A percentile compares a stretch with the other conserved stretches of the same genome.
These are phyloP conservation scores for Sebastes itinus DNA, from an alignment of 2,797 vertebrate species.

Conservation along the genomic window DNA sequence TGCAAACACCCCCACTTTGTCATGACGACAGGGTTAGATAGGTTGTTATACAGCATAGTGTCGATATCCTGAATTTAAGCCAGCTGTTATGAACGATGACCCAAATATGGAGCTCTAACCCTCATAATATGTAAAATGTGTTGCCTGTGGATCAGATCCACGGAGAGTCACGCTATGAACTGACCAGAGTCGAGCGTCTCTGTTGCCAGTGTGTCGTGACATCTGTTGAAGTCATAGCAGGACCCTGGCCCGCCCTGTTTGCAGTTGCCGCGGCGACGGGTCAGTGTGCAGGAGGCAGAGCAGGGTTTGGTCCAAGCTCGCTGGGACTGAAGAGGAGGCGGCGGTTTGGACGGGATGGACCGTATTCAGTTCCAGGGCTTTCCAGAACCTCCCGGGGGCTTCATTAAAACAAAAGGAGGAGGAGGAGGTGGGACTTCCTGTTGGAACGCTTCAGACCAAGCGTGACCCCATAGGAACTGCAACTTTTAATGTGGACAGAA, in stretches of 20 bases:
- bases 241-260: constrained; percentile 71
- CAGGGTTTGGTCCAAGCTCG: constrained; percentile 66
- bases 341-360: constrained; percentile 90
- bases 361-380: constrained; percentile 90
- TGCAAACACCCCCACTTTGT: constrained; percentile 84
- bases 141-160: constrained; percentile 47
- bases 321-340: constrained; percentile 75
- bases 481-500: constrained; percentile 69
- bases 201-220: constrained; percentile 51
- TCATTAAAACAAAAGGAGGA: constrained; percentile 87
- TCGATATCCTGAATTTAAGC: constrained; percentile 59
- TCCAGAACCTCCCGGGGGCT: constrained; percentile 89
- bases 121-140: constrained; percentile 49
- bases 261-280: constrained; percentile 57
- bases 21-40: constrained; percentile 66
- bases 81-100: constrained; percentile 39
- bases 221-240: constrained; percentile 77
- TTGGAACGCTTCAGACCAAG: constrained; percentile 85
- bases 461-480: constrained; percentile 78
- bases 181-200: constrained; percentile 36
- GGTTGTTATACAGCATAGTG: constrained; percentile 35
- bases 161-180: constrained; percentile 51
- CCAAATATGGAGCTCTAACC: not conserved
- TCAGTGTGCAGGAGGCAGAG: constrained; percentile 58
- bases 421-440: constrained; percentile 88